Percentiles rank a stretch among this genome's conserved stretches.
Evolutionary conservation across 2,888 invertebrate genomes (phyloP).

Genomic region (Drosophila borborema): DNA sequence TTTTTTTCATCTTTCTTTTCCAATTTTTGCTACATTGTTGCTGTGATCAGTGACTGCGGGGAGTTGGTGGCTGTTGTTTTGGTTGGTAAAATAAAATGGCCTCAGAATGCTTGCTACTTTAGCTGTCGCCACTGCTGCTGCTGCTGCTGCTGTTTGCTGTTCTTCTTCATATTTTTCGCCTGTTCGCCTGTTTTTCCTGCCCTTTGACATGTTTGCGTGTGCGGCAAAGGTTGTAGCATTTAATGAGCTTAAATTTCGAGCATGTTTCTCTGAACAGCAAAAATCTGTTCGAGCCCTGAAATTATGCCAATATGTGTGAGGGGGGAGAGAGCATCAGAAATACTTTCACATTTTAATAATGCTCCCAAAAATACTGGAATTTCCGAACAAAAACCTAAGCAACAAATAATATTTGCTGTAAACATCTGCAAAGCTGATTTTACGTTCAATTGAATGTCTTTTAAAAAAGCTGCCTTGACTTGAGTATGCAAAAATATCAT

Average conservation of each 20-base stretch:
- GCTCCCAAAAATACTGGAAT: not conserved
- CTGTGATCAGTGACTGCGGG: constrained; percentile 66
- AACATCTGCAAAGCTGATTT: not conserved
- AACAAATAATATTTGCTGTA: not conserved
- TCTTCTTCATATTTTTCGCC: constrained; percentile 10
- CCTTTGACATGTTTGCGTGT: constrained; percentile 62
- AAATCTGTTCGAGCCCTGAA: constrained; percentile 43
- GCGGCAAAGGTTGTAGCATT: constrained; percentile 70
- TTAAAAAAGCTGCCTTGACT: not conserved
- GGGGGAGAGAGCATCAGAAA: constrained; percentile 5
- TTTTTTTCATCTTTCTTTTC: constrained; percentile 11
- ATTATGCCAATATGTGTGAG: constrained; percentile 32
- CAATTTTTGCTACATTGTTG: constrained; percentile 57
- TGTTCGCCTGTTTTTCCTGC: constrained; percentile 34
- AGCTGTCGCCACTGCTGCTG: constrained; percentile 1
- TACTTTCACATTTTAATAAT: constrained; percentile 17
- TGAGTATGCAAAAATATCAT: no score
- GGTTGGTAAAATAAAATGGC: constrained; percentile 67
- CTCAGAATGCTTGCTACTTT: constrained; percentile 73
- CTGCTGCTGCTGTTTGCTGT: not conserved
- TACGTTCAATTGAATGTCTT: not conserved
- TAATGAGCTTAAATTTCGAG: constrained; percentile 72
- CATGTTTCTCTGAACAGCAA: constrained; percentile 55
- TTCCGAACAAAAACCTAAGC: not conserved
- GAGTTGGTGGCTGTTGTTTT: constrained; percentile 39